Conservation (phyloP, 2,888 invertebrate species). For the Merodon equestris region DNA sequence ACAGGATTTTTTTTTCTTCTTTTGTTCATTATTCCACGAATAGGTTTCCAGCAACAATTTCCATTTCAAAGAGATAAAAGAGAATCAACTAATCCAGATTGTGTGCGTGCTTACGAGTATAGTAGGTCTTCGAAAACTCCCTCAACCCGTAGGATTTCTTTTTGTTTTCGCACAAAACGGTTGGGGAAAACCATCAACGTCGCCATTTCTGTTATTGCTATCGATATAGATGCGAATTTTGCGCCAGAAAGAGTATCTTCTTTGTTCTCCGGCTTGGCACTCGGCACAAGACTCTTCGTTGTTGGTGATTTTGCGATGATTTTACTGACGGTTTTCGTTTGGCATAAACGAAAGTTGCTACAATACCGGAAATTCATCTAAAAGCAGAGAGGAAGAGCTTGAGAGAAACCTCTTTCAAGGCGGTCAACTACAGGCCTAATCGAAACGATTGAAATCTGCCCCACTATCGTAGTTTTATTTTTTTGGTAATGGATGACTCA, state of each 20-base stretch:
- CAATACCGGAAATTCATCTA: slow-evolving; percentile 37
- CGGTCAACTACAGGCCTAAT: no score
- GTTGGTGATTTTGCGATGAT: slow-evolving; percentile 32
- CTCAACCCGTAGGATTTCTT: slow-evolving; percentile 43
- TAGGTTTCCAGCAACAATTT: slow-evolving; percentile 63
- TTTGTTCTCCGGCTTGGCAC: slow-evolving; percentile 18
- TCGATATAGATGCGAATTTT: no score
- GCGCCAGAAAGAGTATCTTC: no score
- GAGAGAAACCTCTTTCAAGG: background rate
- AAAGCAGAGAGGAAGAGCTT: background rate
- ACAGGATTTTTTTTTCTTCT: slow-evolving; percentile 54
- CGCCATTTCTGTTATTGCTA: slow-evolving; percentile 9
- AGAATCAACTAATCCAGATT: slow-evolving; percentile 23
- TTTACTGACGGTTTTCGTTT: slow-evolving; percentile 38
- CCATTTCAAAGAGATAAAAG: slow-evolving; percentile 46
- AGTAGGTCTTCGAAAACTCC: slow-evolving; percentile 29
- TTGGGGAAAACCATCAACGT: slow-evolving; percentile 33
- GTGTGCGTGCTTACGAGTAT: slow-evolving; percentile 13
- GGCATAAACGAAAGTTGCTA: slow-evolving; percentile 50
- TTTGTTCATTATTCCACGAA: slow-evolving; percentile 14
- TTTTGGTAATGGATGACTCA: slow-evolving; percentile 45
- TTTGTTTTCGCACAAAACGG: slow-evolving; percentile 16
- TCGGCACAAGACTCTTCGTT: slow-evolving; percentile 62
- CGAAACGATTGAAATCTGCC: background rate
- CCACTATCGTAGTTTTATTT: slow-evolving; percentile 10